A percentile compares a stretch with the other conserved stretches of the same genome.
These are phyloP conservation scores for Heptranchias perlo DNA, from an alignment of 2,113 vertebrate species.

Conservation along the genomic window DNA sequence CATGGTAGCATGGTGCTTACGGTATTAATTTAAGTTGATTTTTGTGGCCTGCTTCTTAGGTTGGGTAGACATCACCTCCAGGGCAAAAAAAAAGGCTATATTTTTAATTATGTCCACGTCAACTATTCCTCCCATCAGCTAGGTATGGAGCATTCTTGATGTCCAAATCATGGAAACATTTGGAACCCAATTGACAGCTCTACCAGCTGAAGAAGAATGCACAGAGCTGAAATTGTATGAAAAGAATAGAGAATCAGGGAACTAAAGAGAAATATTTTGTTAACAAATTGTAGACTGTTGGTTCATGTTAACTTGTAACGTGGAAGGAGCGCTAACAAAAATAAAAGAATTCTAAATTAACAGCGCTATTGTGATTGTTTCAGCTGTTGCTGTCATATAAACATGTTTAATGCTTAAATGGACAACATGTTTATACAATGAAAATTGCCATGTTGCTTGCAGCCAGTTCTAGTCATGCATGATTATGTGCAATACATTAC, in stretches of 20 bases:
- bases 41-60: background rate
- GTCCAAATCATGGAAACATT: background rate
- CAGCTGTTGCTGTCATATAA: background rate
- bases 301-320: background rate
- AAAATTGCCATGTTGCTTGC: background rate
- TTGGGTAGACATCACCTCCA: background rate
- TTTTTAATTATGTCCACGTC: background rate
- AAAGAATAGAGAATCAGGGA: background rate
- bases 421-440: too few relatives aligned
- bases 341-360: background rate
- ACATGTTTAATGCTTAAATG: conserved; percentile 10
- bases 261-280: background rate
- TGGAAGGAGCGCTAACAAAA: background rate
- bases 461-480: conserved; percentile 16
- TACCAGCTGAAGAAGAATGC: background rate
- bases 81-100: background rate
- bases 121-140: background rate
- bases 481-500: background rate
- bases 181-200: background rate
- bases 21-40: background rate
- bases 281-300: background rate
- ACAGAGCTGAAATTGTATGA: background rate
- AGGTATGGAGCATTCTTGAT: background rate
- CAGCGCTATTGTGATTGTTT: background rate
- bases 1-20: background rate